Conservation (phyloP, 1,140 invertebrate species). For the Neoseiulus cucumeris region DNA sequence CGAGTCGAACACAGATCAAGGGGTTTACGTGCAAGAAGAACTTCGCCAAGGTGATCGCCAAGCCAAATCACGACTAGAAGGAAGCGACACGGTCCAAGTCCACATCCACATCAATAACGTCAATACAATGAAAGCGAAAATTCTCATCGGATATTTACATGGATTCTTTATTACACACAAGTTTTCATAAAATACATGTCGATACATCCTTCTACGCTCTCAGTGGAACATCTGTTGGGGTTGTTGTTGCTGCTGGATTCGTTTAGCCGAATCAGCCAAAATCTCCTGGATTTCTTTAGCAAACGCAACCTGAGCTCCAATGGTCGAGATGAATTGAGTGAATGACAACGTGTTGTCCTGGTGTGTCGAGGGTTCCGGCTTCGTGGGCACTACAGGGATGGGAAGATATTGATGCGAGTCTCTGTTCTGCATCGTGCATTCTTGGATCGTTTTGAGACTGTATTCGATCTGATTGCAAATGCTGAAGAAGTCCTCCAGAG, state of each 20-base stretch:
- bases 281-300: constrained; percentile 70
- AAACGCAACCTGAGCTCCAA: constrained; percentile 57
- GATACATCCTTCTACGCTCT: too few relatives aligned
- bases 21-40: too few relatives aligned
- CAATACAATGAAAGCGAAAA: too few relatives aligned
- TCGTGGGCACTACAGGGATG: constrained; percentile 43
- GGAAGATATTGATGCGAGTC: constrained; percentile 60
- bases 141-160: too few relatives aligned
- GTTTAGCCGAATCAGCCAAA: constrained; percentile 53
- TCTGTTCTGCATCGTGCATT: constrained; percentile 55
- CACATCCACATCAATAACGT: too few relatives aligned
- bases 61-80: too few relatives aligned
- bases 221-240: background rate
- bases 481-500: constrained; percentile 78
- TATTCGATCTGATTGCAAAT: constrained; percentile 84
- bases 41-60: too few relatives aligned
- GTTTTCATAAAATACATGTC: too few relatives aligned
- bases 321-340: constrained; percentile 60
- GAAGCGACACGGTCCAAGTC: too few relatives aligned
- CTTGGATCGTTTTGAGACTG: constrained; percentile 66
- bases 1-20: too few relatives aligned
- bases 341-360: constrained; percentile 51
- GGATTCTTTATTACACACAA: too few relatives aligned
- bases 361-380: constrained; percentile 38
- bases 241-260: constrained; percentile 22